These are phyloP conservation scores for Eupithecia subfuscata DNA, from an alignment of 2,888 invertebrate species.

Conservation along the genomic window DNA sequence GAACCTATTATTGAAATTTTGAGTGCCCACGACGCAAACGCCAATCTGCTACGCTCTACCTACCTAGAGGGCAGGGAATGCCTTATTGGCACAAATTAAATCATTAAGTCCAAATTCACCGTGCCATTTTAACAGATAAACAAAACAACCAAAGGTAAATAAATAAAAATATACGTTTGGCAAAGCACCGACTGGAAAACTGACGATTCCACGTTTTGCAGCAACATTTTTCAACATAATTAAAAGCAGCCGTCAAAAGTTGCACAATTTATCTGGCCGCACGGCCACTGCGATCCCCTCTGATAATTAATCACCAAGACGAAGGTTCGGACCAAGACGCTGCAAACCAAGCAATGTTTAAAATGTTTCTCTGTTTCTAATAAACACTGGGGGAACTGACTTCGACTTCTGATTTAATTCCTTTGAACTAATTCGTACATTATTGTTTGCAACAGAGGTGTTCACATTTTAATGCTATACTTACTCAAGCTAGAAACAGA, in stretches of 20 bases:
- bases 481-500: too few species aligned
- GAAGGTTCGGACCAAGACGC: constrained; percentile 25
- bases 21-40: too few species aligned
- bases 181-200: constrained; percentile 9
- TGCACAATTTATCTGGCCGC: constrained; percentile 46
- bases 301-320: constrained; percentile 63
- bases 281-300: constrained; percentile 48
- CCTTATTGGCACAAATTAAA: too few species aligned
- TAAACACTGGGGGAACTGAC: constrained; percentile 2
- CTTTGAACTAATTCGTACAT: background rate
- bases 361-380: constrained; percentile 1
- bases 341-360: constrained; percentile 1
- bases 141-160: background rate
- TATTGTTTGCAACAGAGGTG: background rate
- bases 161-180: background rate
- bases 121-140: background rate
- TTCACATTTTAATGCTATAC: too few species aligned
- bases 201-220: constrained; percentile 18
- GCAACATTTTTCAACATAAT: constrained; percentile 45
- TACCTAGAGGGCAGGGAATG: too few species aligned
- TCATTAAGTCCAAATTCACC: too few species aligned
- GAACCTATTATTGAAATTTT: too few species aligned
- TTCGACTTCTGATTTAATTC: constrained; percentile 1
- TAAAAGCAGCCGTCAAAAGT: constrained; percentile 46
- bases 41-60: too few species aligned